These are phyloP conservation scores for Ischnus inquisitorius DNA, from an alignment of 2,888 invertebrate species.

Conservation along the genomic window DNA sequence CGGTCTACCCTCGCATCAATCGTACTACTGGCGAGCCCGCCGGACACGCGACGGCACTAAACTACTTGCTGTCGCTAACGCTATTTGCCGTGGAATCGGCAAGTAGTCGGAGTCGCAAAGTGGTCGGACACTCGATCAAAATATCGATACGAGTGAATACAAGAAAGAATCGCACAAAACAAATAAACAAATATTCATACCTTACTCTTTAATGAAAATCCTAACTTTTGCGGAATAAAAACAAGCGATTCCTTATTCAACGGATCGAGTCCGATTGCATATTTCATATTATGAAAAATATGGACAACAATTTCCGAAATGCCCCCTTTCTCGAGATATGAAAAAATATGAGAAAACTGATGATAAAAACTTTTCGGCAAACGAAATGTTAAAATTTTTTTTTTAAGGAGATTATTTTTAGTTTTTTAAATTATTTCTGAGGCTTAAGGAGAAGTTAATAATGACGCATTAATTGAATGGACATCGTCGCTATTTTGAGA, in stretches of 20 bases:
- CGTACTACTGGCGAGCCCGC: constrained; percentile 40
- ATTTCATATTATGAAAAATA: no score
- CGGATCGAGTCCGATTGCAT: no score
- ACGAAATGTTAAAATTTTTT: no score
- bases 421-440: no score
- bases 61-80: constrained; percentile 6
- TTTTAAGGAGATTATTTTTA: no score
- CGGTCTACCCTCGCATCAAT: constrained; percentile 18
- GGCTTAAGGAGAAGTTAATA: no score
- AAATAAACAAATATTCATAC: neutral
- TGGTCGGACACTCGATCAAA: constrained; percentile 44
- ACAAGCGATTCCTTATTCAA: no score
- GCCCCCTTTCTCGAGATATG: no score
- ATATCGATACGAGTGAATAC: neutral
- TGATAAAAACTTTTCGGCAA: no score
- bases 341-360: no score
- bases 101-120: constrained; percentile 51
- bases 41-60: constrained; percentile 45
- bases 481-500: neutral
- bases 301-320: no score
- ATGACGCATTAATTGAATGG: no score
- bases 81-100: constrained; percentile 30
- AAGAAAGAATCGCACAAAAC: neutral
- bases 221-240: neutral
- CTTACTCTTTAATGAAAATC: neutral